Evolutionary conservation across 2,888 invertebrate species (phyloP).

Genomic region (Drosophila hamatofila): DNA sequence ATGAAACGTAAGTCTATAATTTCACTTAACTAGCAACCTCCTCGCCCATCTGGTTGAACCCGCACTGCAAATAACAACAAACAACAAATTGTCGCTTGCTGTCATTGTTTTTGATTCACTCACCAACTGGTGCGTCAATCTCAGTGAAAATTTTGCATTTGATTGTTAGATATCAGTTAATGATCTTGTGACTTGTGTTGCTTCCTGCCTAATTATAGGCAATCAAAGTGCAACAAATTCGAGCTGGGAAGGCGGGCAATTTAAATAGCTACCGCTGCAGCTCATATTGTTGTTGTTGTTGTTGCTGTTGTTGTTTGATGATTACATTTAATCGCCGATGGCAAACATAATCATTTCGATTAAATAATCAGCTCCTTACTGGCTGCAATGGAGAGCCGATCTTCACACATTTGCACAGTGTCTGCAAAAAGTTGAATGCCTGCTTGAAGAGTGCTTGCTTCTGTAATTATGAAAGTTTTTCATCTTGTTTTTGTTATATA

Average conservation of each 20-base stretch:
- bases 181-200: conserved; percentile 45
- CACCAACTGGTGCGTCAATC: conserved; percentile 15
- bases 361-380: conserved; percentile 72
- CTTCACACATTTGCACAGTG: conserved; percentile 71
- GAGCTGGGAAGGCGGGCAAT: conserved; percentile 10
- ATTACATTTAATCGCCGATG: conserved; percentile 68
- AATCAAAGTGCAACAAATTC: conserved; percentile 61
- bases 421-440: conserved; percentile 59
- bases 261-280: conserved; percentile 14
- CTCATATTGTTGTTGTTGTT: conserved; percentile 19
- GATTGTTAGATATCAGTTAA: conserved; percentile 45
- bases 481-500: conserved; percentile 30
- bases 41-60: conserved; percentile 1
- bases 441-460: conserved; percentile 24
- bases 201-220: conserved; percentile 69
- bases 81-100: conserved; percentile 9
- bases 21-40: conserved; percentile 5
- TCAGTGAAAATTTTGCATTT: conserved; percentile 39
- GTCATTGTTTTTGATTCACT: conserved; percentile 16
- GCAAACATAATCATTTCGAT: conserved; percentile 77
- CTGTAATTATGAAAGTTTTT: conserved; percentile 77
- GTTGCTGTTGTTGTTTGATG: conserved; percentile 50
- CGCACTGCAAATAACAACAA: not conserved
- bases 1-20: conserved; percentile 5
- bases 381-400: conserved; percentile 34